These are phyloP conservation scores for Xanthia icteritia DNA, from an alignment of 2,888 invertebrate genomes.

Conservation along the genomic window DNA sequence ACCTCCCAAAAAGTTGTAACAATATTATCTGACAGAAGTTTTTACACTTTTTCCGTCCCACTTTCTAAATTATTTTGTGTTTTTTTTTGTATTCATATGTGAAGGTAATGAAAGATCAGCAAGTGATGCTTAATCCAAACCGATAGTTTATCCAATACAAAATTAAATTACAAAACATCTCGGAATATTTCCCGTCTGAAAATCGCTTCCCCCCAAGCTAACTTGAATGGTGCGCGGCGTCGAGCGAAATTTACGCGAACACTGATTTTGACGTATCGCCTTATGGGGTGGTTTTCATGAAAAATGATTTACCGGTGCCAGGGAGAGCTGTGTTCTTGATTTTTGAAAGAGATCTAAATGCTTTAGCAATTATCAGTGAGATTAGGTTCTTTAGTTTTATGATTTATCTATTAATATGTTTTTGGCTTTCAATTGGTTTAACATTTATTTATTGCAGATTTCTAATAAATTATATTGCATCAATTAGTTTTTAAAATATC, in stretches of 20 bases:
- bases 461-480: neutral
- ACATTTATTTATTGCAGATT: neutral
- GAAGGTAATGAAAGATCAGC: neutral
- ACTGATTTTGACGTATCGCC: slow-evolving; percentile 88
- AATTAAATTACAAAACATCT: neutral
- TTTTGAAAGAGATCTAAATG: slow-evolving; percentile 70
- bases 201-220: slow-evolving; percentile 34
- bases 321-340: slow-evolving; percentile 70
- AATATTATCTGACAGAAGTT: neutral
- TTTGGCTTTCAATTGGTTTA: neutral
- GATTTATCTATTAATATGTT: slow-evolving; percentile 1
- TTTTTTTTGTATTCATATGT: neutral
- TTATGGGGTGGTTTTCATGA: slow-evolving; percentile 78
- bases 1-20: neutral
- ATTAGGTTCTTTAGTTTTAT: slow-evolving; percentile 26
- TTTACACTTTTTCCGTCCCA: neutral
- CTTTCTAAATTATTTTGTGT: neutral
- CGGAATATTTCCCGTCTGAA: neutral
- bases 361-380: slow-evolving; percentile 48
- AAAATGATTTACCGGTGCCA: slow-evolving; percentile 79
- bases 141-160: neutral
- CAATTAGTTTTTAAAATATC: neutral
- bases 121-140: neutral
- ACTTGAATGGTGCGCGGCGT: slow-evolving; percentile 74
- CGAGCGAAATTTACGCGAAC: slow-evolving; percentile 83